Percentiles rank a stretch among this genome's conserved stretches.
These are phyloP conservation scores for Arctocebus calabarensis DNA, from an alignment of 2,797 vertebrate species.

Conservation along the genomic window DNA sequence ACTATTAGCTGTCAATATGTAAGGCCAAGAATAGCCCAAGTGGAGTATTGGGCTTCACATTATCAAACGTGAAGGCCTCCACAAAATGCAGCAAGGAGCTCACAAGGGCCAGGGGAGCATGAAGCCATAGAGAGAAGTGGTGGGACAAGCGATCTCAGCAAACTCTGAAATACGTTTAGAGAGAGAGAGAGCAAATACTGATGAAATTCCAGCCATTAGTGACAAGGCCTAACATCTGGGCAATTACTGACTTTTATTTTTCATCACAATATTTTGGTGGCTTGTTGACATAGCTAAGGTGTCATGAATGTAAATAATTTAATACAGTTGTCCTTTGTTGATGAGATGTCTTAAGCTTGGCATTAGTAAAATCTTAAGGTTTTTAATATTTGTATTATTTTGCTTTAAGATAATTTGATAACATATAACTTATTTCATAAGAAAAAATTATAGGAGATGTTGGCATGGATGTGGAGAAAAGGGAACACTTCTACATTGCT, in stretches of 20 bases:
- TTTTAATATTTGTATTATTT: constrained; percentile 65
- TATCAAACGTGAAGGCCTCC: background rate
- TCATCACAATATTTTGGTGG: background rate
- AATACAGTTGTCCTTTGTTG: constrained; percentile 41
- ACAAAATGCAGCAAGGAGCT: background rate
- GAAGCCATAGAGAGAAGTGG: background rate
- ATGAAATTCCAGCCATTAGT: constrained; percentile 62
- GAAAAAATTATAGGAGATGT: too few species aligned
- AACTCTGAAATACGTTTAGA: background rate
- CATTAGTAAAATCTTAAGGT: constrained; percentile 57
- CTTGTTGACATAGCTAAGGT: constrained; percentile 51
- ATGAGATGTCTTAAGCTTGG: constrained; percentile 50
- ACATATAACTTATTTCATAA: constrained; percentile 58
- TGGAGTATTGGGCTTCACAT: too few species aligned
- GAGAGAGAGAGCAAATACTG: background rate
- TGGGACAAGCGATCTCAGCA: constrained; percentile 17
- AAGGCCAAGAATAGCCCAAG: background rate
- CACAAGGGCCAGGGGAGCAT: background rate
- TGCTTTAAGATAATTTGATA: constrained; percentile 29
- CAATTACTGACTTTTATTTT: constrained; percentile 48
- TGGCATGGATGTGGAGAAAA: too few species aligned
- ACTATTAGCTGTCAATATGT: background rate
- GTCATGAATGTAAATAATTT: constrained; percentile 42
- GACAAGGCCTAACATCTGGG: constrained; percentile 65
- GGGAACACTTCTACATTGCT: too few species aligned